A percentile compares a stretch with the other conserved stretches of the same genome.
Evolutionary conservation across 2,888 invertebrate genomes (phyloP).

Genomic region (Electrophaes corylata): DNA sequence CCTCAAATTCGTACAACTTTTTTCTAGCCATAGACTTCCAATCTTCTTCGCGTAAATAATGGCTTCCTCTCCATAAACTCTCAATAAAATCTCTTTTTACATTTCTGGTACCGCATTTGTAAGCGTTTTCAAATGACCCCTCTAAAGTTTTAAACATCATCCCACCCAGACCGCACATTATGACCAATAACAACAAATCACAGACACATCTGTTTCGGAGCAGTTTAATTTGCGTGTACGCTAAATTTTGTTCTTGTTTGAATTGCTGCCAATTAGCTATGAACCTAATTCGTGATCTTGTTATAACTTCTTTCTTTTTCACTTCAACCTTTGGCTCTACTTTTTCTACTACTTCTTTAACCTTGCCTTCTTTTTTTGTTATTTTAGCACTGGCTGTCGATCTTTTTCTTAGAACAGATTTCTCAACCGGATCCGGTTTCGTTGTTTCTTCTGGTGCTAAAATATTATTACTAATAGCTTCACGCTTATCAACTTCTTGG

Average conservation of each 20-base stretch:
- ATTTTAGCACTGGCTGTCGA: conserved; percentile 53
- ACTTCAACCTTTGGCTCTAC: conserved; percentile 49
- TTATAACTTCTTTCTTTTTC: conserved; percentile 54
- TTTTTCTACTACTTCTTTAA: conserved; percentile 54
- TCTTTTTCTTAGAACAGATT: conserved; percentile 63
- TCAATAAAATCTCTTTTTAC: conserved; percentile 95
- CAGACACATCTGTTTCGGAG: conserved; percentile 88
- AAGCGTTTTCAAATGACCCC: conserved; percentile 92
- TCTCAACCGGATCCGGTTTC: conserved; percentile 46
- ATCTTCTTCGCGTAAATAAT: conserved; percentile 93
- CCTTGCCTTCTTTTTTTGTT: conserved; percentile 47
- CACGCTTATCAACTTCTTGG: conserved; percentile 65
- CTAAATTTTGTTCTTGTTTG: conserved; percentile 82
- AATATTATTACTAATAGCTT: conserved; percentile 55
- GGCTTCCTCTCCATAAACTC: conserved; percentile 91
- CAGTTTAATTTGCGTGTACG: conserved; percentile 80
- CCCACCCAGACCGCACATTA: conserved; percentile 91
- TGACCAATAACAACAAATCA: conserved; percentile 87
- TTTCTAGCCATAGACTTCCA: conserved; percentile 94
- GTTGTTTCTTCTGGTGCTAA: conserved; percentile 52
- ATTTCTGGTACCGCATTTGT: conserved; percentile 94
- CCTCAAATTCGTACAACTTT: conserved; percentile 92
- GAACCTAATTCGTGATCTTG: conserved; percentile 72
- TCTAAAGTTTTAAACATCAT: conserved; percentile 92
- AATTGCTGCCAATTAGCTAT: conserved; percentile 83